Evolutionary conservation across 2,797 vertebrate species (phyloP).

Genomic region (Brachyrhaphis roseni): DNA sequence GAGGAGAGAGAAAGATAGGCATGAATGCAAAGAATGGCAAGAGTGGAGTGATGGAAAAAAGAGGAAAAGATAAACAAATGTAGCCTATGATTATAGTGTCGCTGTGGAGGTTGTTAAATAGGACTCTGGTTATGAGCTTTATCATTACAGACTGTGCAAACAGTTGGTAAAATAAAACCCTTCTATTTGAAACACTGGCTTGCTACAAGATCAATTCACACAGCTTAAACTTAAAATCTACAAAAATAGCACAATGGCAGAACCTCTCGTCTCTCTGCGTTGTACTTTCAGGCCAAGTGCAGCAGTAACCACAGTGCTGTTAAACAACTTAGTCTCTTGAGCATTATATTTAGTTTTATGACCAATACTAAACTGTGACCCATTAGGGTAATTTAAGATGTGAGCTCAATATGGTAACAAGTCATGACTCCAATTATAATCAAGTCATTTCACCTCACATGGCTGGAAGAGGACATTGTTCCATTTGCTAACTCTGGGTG

Average conservation of each 20-base stretch:
- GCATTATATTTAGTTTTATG: conserved; percentile 80
- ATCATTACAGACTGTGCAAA: conserved; percentile 68
- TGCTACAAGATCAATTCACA: conserved; percentile 30
- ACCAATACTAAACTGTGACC: conserved; percentile 78
- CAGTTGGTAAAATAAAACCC: conserved; percentile 59
- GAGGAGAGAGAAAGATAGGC: conserved; percentile 24
- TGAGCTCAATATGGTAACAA: conserved; percentile 44
- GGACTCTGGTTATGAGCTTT: conserved; percentile 67
- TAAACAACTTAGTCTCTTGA: conserved; percentile 59
- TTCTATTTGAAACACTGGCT: conserved; percentile 61
- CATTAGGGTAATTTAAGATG: conserved; percentile 63
- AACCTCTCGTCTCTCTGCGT: conserved; percentile 14
- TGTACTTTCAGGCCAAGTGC: conserved; percentile 39
- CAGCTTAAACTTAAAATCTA: conserved; percentile 27
- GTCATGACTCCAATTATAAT: conserved; percentile 48
- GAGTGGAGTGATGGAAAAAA: conserved; percentile 31
- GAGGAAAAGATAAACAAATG: conserved; percentile 69
- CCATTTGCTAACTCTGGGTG: conserved; percentile 44
- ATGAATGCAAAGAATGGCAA: conserved; percentile 43
- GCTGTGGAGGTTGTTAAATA: conserved; percentile 70
- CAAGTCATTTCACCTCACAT: conserved; percentile 49
- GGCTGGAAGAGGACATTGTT: conserved; percentile 41
- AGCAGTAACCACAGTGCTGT: conserved; percentile 49
- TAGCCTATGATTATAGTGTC: conserved; percentile 77
- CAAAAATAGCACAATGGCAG: conserved; percentile 32